These are phyloP conservation scores for Coronaproctus castanopsis DNA, from an alignment of 2,888 invertebrate genomes.

Conservation along the genomic window DNA sequence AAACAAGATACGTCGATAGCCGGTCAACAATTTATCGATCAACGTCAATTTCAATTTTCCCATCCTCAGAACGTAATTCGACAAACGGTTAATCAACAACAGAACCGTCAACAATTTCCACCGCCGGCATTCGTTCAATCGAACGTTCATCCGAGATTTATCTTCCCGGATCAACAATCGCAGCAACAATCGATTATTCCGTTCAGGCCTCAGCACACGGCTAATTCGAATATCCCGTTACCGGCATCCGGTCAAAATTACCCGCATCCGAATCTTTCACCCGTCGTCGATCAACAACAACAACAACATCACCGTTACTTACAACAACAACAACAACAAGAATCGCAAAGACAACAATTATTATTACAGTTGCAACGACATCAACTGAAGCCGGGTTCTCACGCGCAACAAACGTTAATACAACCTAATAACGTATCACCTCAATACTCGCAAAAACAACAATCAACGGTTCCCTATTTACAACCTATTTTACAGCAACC, in stretches of 20 bases:
- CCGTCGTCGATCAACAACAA: conserved; percentile 14
- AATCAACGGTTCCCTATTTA: background rate
- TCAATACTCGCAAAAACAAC: conserved; percentile 4
- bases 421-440: conserved; percentile 16
- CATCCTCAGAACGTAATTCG: conserved; percentile 1
- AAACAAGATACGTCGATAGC: conserved; percentile 5
- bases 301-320: conserved; percentile 20
- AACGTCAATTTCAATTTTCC: conserved; percentile 7
- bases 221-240: conserved; percentile 20
- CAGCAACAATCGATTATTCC: conserved; percentile 14
- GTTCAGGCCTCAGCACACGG: conserved; percentile 20
- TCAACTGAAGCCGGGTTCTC: conserved; percentile 22
- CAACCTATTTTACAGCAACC: background rate
- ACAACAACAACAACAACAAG: conserved; percentile 19
- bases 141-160: conserved; percentile 16
- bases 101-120: conserved; percentile 11
- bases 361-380: conserved; percentile 18
- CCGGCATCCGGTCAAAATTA: conserved; percentile 10
- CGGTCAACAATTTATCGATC: conserved; percentile 1
- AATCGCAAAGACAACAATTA: conserved; percentile 19
- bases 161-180: conserved; percentile 20
- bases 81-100: background rate
- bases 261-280: conserved; percentile 10
- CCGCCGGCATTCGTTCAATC: conserved; percentile 26
- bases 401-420: conserved; percentile 23